Evolutionary conservation across 2,113 vertebrate genomes (phyloP).

Genomic region (Cephalopterus ornatus): DNA sequence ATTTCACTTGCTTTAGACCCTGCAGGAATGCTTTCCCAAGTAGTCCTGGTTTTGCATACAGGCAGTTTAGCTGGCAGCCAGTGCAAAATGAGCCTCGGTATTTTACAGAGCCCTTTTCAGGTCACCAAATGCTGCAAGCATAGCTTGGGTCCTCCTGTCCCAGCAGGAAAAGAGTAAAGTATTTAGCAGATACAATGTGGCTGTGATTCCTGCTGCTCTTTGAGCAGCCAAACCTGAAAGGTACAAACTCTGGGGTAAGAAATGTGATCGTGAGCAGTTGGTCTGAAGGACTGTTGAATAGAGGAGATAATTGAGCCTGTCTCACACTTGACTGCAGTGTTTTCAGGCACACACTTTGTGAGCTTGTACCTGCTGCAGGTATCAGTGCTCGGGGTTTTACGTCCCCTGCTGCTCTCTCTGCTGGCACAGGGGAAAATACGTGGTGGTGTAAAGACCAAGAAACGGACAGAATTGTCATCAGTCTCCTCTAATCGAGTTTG

Average conservation of each 20-base stretch:
- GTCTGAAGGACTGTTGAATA: background rate
- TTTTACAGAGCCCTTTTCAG: background rate
- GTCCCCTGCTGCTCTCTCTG: background rate
- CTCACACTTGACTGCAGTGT: background rate
- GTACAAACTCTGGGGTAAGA: background rate
- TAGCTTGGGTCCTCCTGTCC: background rate
- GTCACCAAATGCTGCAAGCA: background rate
- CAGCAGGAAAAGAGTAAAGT: background rate
- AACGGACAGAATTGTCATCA: background rate
- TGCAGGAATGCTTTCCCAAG: background rate
- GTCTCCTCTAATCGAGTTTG: background rate
- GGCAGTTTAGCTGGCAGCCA: background rate
- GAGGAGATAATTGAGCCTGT: background rate
- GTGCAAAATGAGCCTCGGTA: background rate
- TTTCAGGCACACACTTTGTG: background rate
- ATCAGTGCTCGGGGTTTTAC: fast-evolving
- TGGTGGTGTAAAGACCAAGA: background rate
- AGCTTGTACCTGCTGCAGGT: background rate
- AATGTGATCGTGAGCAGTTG: background rate
- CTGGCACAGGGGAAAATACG: background rate
- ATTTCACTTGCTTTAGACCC: background rate
- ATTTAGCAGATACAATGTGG: background rate
- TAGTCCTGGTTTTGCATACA: background rate
- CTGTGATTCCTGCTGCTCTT: background rate
- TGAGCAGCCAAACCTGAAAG: background rate